Evolutionary conservation across 2,113 vertebrate species (phyloP).

Genomic region (Camelus bactrianus): DNA sequence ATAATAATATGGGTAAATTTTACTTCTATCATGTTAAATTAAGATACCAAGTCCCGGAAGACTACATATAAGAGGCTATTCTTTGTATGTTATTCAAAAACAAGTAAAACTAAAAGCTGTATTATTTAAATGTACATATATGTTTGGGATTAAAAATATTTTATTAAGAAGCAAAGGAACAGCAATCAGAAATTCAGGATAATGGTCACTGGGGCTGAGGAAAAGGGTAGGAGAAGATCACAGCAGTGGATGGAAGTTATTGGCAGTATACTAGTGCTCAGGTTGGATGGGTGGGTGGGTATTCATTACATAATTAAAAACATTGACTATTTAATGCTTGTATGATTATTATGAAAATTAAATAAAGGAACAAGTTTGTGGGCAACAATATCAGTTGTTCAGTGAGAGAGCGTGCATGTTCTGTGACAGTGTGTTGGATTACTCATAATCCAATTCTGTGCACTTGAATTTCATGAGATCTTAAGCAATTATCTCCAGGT

Average conservation of each 20-base stretch:
- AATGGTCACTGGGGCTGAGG: background rate
- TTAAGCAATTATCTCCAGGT: background rate
- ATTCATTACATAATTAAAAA: conserved; percentile 35
- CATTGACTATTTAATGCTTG: background rate
- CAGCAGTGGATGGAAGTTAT: background rate
- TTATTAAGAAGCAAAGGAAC: conserved; percentile 12
- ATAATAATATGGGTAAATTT: conserved; percentile 18
- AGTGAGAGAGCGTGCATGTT: background rate
- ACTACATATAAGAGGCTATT: background rate
- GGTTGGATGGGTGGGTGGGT: background rate
- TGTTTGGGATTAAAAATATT: conserved; percentile 5
- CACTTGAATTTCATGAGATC: background rate
- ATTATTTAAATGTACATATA: conserved; percentile 23
- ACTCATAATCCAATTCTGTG: conserved; percentile 8
- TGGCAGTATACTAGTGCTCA: background rate
- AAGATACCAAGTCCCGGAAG: conserved; percentile 13
- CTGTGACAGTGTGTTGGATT: background rate
- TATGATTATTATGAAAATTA: conserved; percentile 33
- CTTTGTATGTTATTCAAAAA: conserved; percentile 47
- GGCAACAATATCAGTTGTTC: background rate
- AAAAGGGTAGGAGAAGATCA: background rate
- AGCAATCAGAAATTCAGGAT: background rate
- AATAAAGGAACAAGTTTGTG: background rate
- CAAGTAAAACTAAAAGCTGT: background rate
- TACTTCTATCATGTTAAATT: conserved; percentile 31